A percentile compares a stretch with the other conserved stretches of the same genome.
phyloP scores from a whole-genome alignment of 1,140 invertebrate genomes.

The Halesus radiatus region DNA sequence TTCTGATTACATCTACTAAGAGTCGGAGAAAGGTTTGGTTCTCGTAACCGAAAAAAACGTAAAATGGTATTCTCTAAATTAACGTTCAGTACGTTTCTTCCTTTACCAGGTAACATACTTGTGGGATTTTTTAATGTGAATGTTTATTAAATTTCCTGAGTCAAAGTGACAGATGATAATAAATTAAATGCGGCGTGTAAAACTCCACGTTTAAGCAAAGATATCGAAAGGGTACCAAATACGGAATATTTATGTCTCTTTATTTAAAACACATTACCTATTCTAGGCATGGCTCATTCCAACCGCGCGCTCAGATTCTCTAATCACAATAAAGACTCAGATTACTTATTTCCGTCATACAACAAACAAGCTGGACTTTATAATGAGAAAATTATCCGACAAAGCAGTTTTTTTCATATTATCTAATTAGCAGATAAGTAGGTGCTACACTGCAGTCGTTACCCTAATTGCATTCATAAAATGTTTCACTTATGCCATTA shows the following conservation, averaged over 20 bases:
- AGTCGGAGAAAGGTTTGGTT: too few species aligned
- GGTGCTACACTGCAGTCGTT: too few species aligned
- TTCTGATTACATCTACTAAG: too few species aligned
- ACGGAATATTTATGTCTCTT: neutral
- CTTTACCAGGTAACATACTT: neutral
- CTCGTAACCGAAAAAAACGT: too few species aligned
- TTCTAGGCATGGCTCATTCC: neutral
- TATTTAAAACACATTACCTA: neutral
- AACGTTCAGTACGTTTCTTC: neutral
- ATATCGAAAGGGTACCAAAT: too few species aligned
- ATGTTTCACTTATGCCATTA: neutral
- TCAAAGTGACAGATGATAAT: slow-evolving; percentile 16
- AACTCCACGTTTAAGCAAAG: slow-evolving; percentile 18
- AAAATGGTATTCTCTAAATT: slow-evolving; percentile 1
- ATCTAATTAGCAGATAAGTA: too few species aligned
- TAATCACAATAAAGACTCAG: slow-evolving; percentile 2
- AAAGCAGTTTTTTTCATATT: too few species aligned
- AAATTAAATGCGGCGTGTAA: slow-evolving; percentile 7
- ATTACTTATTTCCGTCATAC: neutral
- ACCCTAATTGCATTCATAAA: neutral
- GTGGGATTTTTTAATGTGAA: slow-evolving; percentile 9
- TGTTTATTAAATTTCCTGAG: slow-evolving; percentile 27
- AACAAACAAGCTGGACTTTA: neutral
- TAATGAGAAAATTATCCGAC: neutral
- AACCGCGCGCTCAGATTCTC: neutral